Base-by-base conservation (phyloP, 2,797 vertebrate species). In the Chloroceryle amazona region DNA sequence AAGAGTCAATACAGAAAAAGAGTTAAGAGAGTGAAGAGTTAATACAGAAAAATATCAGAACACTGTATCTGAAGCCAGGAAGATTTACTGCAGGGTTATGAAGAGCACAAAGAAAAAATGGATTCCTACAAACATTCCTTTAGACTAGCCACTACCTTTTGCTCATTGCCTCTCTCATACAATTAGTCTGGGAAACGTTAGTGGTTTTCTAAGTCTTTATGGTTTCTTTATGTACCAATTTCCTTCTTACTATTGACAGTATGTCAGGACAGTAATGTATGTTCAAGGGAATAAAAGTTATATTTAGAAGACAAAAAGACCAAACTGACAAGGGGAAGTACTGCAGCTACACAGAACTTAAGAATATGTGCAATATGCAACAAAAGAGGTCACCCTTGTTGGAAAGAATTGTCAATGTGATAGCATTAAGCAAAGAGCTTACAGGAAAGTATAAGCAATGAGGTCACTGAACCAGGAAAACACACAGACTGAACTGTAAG, bases 221-320 rank as follows among this genome's bases (percentile, higher is more conserved):
- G 22, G 49, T 72, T 94, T 78, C 83, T 72, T 86, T 81, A 42
- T 83, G 47, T 57, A 82, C 65, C 49, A 44, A 70, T 81, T 60
- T 66, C 79, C 93, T 94, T 78, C 54, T 74, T 62, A 67, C 41
- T 82, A 78, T 78, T 82, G 94, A 90, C 74, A 93, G 63, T 4
- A 37, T 25, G 54, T 72, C 81, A 71, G 60, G 61, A 42, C 72
- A 83, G 29, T 65, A 92, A 95, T 58, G 49, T 80, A 84, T 6
- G 62, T 78, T 65, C 80, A 74, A 67, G 78, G 13, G 35, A 75
- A 81, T 55, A 86, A 91, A 85, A 79, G 23, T 17, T 92, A 68
- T 73, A 81, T 92, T 95, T 93, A 76, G 79, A 72, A 78, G 66
- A 23, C 11, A 76, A 79, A 90, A 86, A 68, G 73, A 96, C 89